Evolutionary conservation across 2,888 invertebrate species (phyloP).

Genomic region (Eupithecia tripunctaria): DNA sequence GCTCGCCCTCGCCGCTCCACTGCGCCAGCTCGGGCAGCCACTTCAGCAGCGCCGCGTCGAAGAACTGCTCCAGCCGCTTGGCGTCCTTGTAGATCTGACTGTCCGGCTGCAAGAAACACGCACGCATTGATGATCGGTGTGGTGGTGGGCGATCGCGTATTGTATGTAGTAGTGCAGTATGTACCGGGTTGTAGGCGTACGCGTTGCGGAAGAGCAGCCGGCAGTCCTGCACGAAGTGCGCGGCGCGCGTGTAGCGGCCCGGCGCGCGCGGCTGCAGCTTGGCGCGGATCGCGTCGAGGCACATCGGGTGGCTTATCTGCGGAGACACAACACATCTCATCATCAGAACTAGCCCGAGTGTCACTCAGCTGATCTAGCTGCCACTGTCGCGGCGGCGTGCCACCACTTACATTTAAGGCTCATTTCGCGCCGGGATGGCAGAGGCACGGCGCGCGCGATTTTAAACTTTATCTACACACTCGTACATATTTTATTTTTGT

Average conservation of each 20-base stretch:
- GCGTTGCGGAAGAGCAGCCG: conserved; percentile 95
- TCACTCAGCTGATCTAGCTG: background rate
- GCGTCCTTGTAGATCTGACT: conserved; percentile 91
- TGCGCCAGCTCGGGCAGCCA: conserved; percentile 91
- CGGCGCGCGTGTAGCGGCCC: conserved; percentile 89
- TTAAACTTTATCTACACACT: background rate
- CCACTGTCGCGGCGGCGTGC: background rate
- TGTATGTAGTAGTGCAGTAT: background rate
- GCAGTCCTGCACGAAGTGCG: conserved; percentile 91
- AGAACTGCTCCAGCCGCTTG: conserved; percentile 92
- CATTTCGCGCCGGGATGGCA: background rate
- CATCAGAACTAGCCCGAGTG: background rate
- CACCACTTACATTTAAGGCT: no score
- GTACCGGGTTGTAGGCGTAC: conserved; percentile 91
- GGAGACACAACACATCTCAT: background rate
- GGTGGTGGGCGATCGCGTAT: no score
- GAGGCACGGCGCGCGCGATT: background rate
- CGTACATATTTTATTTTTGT: no score
- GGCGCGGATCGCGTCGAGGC: conserved; percentile 92
- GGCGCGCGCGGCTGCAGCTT: conserved; percentile 90
- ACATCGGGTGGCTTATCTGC: conserved; percentile 91
- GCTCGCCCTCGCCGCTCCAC: conserved; percentile 74
- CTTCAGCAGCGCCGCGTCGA: conserved; percentile 91
- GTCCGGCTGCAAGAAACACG: conserved; percentile 84
- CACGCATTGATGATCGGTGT: no score